A percentile compares a stretch with the other conserved stretches of the same genome.
Evolutionary conservation across 2,888 invertebrate species (phyloP).

Genomic region (Baronia brevicornis): DNA sequence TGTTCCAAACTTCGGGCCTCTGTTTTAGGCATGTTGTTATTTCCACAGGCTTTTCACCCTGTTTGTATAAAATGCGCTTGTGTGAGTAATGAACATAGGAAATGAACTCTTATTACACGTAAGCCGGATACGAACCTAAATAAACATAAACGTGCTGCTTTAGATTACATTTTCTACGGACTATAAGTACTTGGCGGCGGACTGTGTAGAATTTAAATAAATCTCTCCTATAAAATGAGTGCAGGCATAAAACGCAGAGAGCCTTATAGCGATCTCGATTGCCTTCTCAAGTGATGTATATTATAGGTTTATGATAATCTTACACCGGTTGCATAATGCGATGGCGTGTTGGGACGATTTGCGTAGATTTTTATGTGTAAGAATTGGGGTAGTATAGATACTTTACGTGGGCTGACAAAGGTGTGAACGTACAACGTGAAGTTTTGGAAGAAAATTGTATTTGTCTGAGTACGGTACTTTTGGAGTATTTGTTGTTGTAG

Average conservation of each 20-base stretch:
- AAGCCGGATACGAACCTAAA: conserved; percentile 15
- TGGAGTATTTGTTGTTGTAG: no score
- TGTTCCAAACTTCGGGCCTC: conserved; percentile 51
- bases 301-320: conserved; percentile 66
- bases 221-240: conserved; percentile 21
- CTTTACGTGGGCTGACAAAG: conserved; percentile 36
- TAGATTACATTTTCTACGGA: conserved; percentile 5
- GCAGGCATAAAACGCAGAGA: conserved; percentile 25
- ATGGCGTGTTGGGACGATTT: conserved; percentile 46
- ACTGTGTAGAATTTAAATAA: conserved; percentile 22
- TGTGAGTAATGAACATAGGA: conserved; percentile 19
- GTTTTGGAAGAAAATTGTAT: conserved; percentile 20
- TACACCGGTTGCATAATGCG: conserved; percentile 61
- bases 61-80: conserved; percentile 18
- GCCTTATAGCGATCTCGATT: conserved; percentile 24
- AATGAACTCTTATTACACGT: conserved; percentile 16
- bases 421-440: conserved; percentile 13
- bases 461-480: no score
- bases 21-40: conserved; percentile 53
- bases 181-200: conserved; percentile 11
- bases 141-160: conserved; percentile 11
- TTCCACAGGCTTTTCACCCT: conserved; percentile 37
- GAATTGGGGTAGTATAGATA: conserved; percentile 42
- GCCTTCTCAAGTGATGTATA: conserved; percentile 30
- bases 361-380: conserved; percentile 48